These are phyloP conservation scores for Meteorus cinctellus DNA, from an alignment of 2,888 invertebrate species.

Conservation along the genomic window DNA sequence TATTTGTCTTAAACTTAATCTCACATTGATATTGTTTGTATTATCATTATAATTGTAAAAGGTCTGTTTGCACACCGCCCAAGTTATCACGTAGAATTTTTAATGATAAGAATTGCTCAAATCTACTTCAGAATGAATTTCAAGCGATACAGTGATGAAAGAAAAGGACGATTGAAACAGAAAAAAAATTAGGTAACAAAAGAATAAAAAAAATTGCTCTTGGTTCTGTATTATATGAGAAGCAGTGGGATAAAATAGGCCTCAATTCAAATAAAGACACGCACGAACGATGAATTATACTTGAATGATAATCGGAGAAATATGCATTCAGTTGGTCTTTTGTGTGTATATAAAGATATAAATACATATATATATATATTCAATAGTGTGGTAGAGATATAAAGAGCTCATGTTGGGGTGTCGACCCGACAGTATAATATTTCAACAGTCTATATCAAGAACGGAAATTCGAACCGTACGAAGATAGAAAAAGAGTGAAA, in stretches of 20 bases:
- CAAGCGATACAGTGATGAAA: not conserved
- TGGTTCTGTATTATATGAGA: not conserved
- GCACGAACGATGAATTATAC: slow-evolving; percentile 8
- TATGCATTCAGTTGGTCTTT: slow-evolving; percentile 3
- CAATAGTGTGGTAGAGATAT: slow-evolving; percentile 51
- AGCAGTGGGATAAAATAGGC: not conserved
- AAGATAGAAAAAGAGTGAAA: slow-evolving; percentile 16
- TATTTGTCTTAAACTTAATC: not conserved
- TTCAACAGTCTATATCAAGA: slow-evolving; percentile 56
- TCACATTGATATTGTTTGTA: not conserved
- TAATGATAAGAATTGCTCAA: not conserved
- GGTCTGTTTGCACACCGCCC: not conserved
- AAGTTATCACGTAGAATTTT: not conserved
- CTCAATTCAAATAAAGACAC: not conserved
- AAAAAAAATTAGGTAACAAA: not conserved
- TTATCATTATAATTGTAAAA: not conserved
- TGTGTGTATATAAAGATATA: slow-evolving; percentile 22
- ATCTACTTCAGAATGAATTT: not conserved
- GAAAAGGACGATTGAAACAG: not conserved
- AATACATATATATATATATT: slow-evolving; percentile 31
- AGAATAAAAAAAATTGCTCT: not conserved
- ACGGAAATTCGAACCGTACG: not conserved
- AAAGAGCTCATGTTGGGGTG: slow-evolving; percentile 59
- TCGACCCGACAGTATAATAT: slow-evolving; percentile 59
- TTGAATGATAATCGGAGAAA: not conserved